Base-by-base conservation (phyloP, 1,140 invertebrate genomes). In the Aethina tumida region DNA sequence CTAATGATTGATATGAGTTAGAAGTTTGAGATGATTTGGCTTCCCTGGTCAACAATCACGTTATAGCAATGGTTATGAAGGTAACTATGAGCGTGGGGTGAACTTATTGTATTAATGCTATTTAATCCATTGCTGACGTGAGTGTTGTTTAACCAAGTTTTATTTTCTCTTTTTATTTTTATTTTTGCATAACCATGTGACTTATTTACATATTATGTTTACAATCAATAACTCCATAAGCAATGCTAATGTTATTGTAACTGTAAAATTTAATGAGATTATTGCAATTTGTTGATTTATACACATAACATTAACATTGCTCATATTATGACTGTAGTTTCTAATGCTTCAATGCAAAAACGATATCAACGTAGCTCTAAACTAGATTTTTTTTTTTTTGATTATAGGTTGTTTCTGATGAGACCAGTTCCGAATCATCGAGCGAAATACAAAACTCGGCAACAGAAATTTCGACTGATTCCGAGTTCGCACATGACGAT, bases 391-490 rank as follows among this genome's bases (percentile, higher is more conserved):
- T 24, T 20, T 26, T 27, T 24, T 36, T 16, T 39, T 10, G 19
- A 6, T 52, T 59, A 9, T 65, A 83, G 77, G 74, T 84, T 57
- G 79, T 79, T 40, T 79, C 82, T 9, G 80, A 75, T 35, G 72
- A 75, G 31, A 74, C 75, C 18, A 75, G 74, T 28, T 75, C 77
- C 16, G 65, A 72, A 22, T 74, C 75, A 25, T 74, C 74, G 21
- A 73, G 75, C 47, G 74, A 77, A 51, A 75, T 78, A 44, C 75
- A 80, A 37, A 84, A 86, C 51, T 87, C 84, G 7, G 86, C 85
- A 2, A 91, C 86, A 1, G 87, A 90, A 68, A 88, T 92, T 41
- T 87, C 84, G 28, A 92, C 87, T 0, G 87, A 92, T 58, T 90
- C 86, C 3, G 87, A 92, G 60, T 91, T 91, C 52, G 86, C 85